phyloP scores from a whole-genome alignment of 1,140 invertebrate species.

The Pseudomyrmex cubaensis region DNA sequence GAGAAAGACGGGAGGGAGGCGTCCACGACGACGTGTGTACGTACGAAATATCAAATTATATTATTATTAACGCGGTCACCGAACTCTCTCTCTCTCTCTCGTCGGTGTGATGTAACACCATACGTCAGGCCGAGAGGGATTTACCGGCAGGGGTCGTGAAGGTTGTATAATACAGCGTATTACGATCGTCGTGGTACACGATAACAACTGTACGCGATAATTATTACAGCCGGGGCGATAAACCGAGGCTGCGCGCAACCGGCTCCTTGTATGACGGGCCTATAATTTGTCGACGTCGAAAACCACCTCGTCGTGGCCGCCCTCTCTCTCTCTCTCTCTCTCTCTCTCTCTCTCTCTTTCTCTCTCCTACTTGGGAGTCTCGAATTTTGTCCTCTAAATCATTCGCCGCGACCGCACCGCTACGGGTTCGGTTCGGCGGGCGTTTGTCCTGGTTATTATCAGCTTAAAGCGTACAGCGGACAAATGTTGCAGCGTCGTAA shows the following conservation, averaged over 20 bases:
- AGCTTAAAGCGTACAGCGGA: conserved; percentile 67
- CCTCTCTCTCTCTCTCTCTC: no score
- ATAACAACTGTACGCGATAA: conserved; percentile 47
- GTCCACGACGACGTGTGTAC: no score
- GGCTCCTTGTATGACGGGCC: conserved; percentile 32
- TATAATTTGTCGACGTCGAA: conserved; percentile 51
- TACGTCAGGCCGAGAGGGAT: conserved; percentile 38
- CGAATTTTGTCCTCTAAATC: conserved; percentile 64
- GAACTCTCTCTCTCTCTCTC: no score
- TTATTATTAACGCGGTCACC: neutral
- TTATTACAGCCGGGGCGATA: conserved; percentile 51
- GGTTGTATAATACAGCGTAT: conserved; percentile 43
- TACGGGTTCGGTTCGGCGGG: conserved; percentile 40
- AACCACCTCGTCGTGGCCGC: neutral
- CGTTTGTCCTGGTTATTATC: conserved; percentile 72
- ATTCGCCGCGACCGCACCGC: conserved; percentile 32
- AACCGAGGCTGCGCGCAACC: conserved; percentile 23
- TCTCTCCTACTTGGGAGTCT: neutral
- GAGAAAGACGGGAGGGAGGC: no score
- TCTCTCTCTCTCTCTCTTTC: neutral
- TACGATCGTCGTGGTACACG: conserved; percentile 49
- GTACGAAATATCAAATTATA: conserved; percentile 5
- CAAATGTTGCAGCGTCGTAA: conserved; percentile 72
- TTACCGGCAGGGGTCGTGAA: conserved; percentile 33
- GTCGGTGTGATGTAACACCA: neutral